Percentiles rank a stretch among this genome's conserved stretches.
These are phyloP conservation scores for Hippasteria phrygiana DNA, from an alignment of 53 echinoderm and acorn worm genomes.

Conservation along the genomic window DNA sequence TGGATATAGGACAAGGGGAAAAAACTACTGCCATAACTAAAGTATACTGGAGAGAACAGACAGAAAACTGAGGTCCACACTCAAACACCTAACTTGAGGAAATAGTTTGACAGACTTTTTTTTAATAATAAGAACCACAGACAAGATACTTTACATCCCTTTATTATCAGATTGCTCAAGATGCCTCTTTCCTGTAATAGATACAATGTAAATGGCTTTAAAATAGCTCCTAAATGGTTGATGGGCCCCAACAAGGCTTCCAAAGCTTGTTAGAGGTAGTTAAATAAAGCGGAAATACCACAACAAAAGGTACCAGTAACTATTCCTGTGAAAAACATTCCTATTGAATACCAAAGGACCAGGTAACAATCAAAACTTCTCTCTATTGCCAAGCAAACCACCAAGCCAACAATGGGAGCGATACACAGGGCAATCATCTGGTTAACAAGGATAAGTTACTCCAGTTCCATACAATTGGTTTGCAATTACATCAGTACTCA, in stretches of 20 bases:
- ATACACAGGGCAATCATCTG: too few species aligned
- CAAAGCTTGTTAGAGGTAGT: background rate
- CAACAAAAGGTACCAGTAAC: constrained; percentile 16
- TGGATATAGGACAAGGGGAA: too few species aligned
- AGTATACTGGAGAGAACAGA: too few species aligned
- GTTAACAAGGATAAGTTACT: background rate
- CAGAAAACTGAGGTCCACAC: too few species aligned
- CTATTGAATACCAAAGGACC: too few species aligned
- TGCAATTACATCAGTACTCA: background rate
- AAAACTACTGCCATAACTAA: too few species aligned
- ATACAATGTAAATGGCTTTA: background rate
- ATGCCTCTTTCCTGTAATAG: background rate
- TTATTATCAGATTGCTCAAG: background rate
- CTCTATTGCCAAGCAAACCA: background rate
- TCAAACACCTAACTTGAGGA: too few species aligned
- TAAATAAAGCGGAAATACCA: constrained; percentile 39
- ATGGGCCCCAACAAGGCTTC: background rate
- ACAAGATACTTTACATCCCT: background rate
- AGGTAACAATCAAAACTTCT: background rate
- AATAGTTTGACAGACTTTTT: too few species aligned
- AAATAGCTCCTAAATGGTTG: constrained; percentile 31
- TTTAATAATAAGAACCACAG: too few species aligned
- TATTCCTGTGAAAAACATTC: constrained; percentile 40
- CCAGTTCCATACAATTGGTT: background rate
- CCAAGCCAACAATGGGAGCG: too few species aligned